Evolutionary conservation across 1,140 invertebrate species (phyloP).

Genomic region (Thaumatotibia leucotreta): DNA sequence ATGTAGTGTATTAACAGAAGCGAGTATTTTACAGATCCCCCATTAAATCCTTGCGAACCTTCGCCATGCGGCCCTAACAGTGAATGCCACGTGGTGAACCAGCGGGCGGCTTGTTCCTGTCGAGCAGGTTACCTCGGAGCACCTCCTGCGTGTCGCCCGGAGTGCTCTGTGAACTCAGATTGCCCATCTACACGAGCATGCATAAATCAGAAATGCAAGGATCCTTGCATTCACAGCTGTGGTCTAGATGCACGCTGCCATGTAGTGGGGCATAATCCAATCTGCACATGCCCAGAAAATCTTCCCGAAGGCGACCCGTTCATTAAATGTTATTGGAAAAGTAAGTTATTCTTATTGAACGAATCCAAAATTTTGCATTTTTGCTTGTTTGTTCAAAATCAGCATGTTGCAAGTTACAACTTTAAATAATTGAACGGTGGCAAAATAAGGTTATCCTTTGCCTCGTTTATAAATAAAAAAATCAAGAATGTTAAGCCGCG

Average conservation of each 20-base stretch:
- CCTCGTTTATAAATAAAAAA: too few species aligned
- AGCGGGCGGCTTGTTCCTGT: constrained; percentile 88
- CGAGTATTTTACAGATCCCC: constrained; percentile 55
- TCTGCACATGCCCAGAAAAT: constrained; percentile 87
- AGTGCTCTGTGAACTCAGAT: constrained; percentile 88
- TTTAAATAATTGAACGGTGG: too few species aligned
- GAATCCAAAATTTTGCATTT: background rate
- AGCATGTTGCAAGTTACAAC: too few species aligned
- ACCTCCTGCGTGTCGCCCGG: constrained; percentile 86
- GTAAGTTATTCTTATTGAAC: constrained; percentile 69
- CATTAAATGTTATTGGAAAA: constrained; percentile 82
- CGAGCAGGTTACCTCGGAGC: constrained; percentile 85
- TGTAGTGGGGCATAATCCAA: constrained; percentile 89
- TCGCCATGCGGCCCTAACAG: constrained; percentile 90
- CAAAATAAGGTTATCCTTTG: too few species aligned
- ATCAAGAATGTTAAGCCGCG: too few species aligned
- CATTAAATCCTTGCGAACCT: constrained; percentile 85
- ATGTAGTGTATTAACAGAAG: too few species aligned
- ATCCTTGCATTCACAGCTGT: constrained; percentile 89
- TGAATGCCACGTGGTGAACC: constrained; percentile 83
- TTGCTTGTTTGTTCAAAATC: background rate
- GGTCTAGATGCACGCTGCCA: constrained; percentile 87
- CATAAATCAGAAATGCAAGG: constrained; percentile 87
- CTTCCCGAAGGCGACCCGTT: constrained; percentile 89
- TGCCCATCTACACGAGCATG: constrained; percentile 85